These are phyloP conservation scores for Grus americana DNA, from an alignment of 2,113 vertebrate genomes.

Conservation along the genomic window DNA sequence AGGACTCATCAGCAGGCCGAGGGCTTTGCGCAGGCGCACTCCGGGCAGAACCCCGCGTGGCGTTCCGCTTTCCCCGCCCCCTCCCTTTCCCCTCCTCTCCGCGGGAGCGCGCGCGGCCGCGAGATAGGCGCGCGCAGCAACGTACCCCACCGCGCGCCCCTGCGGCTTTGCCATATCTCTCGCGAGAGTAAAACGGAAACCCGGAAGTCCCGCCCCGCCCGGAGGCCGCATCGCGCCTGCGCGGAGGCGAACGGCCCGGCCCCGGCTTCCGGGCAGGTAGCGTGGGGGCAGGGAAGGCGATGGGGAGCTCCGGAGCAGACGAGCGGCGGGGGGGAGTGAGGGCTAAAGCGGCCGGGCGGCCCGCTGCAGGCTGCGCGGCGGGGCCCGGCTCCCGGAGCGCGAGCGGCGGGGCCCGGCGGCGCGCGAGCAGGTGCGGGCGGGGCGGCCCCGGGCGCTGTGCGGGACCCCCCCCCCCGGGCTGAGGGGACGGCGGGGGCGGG, in stretches of 20 bases:
- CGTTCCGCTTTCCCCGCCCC: neutral
- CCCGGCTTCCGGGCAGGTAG: conserved; percentile 22
- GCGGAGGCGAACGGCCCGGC: neutral
- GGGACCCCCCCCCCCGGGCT: neutral
- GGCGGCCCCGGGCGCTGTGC: neutral
- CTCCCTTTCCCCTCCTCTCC: neutral
- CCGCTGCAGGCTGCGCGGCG: neutral
- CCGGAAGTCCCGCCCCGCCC: neutral
- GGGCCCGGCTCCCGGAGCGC: neutral
- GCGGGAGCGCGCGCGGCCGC: neutral
- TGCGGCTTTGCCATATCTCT: neutral
- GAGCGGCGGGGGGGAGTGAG: neutral
- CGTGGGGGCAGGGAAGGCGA: neutral
- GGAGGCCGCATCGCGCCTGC: neutral
- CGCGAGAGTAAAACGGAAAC: neutral
- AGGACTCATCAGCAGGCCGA: accelerated
- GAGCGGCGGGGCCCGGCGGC: neutral
- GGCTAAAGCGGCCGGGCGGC: conserved; percentile 15
- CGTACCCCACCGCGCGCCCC: neutral
- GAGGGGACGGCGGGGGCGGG: neutral
- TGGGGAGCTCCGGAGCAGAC: conserved; percentile 4
- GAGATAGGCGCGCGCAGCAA: neutral
- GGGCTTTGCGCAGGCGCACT: neutral
- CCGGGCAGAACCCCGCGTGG: neutral
- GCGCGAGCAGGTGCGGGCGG: neutral